phyloP scores from a whole-genome alignment of 1,140 invertebrate species.

The Cyclargus thomasi region DNA sequence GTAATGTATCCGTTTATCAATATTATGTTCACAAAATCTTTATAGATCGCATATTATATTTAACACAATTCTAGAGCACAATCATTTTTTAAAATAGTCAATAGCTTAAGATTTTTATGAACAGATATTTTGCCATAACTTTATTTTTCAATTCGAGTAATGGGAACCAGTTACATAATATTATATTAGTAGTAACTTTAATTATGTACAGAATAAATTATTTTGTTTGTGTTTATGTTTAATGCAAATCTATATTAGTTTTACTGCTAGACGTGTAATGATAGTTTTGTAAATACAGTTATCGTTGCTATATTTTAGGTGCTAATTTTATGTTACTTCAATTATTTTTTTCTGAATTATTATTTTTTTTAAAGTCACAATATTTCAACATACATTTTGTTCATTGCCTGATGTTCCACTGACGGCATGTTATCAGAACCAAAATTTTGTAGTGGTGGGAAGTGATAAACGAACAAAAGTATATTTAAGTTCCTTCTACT shows the following conservation, averaged over 20 bases:
- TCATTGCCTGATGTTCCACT: slow-evolving; percentile 17
- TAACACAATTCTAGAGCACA: slow-evolving; percentile 22
- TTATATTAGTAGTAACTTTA: slow-evolving; percentile 33
- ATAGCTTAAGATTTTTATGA: slow-evolving; percentile 38
- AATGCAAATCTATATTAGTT: slow-evolving; percentile 61
- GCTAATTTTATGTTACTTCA: slow-evolving; percentile 52
- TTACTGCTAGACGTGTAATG: slow-evolving; percentile 58
- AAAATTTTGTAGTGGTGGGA: slow-evolving; percentile 58
- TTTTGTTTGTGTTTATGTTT: slow-evolving; percentile 63
- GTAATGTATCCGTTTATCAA: slow-evolving; percentile 17
- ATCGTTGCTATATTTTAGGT: slow-evolving; percentile 66
- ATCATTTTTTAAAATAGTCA: slow-evolving; percentile 30
- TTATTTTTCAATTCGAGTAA: slow-evolving; percentile 44
- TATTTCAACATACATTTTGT: slow-evolving; percentile 27
- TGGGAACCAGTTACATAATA: slow-evolving; percentile 45
- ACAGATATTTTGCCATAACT: slow-evolving; percentile 56
- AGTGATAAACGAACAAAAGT: slow-evolving; percentile 56
- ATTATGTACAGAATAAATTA: slow-evolving; percentile 70
- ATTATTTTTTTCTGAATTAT: slow-evolving; percentile 33
- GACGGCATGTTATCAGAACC: slow-evolving; percentile 67
- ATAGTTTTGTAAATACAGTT: slow-evolving; percentile 64
- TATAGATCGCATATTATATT: slow-evolving; percentile 11
- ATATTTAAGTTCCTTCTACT: slow-evolving; percentile 68
- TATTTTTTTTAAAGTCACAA: slow-evolving; percentile 51
- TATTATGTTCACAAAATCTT: slow-evolving; percentile 6